Percentiles rank a stretch among this genome's conserved stretches.
Conservation (phyloP, 2,888 invertebrate genomes). For the Lasioglossum vierecki region DNA sequence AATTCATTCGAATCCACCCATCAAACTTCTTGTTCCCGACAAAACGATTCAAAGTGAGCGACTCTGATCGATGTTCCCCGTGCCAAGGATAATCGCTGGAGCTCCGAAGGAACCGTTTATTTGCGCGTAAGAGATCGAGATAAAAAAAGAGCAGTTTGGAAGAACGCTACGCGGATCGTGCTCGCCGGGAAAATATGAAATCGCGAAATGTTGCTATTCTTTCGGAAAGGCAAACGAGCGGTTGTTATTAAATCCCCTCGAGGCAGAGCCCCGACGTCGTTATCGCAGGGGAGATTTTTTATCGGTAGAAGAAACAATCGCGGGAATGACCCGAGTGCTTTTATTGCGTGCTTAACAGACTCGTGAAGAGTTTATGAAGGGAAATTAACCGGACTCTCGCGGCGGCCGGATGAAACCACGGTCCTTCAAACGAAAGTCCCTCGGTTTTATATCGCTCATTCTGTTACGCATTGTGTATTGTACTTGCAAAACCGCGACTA, state of each 20-base stretch:
- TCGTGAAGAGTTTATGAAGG: not conserved
- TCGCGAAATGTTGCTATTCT: constrained; percentile 1
- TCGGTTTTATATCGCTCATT: not conserved
- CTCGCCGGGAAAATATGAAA: not conserved
- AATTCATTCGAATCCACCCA: constrained; percentile 27
- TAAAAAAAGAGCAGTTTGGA: not conserved
- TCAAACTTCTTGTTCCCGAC: constrained; percentile 13
- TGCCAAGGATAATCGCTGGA: not conserved
- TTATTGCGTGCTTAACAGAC: constrained; percentile 6
- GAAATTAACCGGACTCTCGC: constrained; percentile 14
- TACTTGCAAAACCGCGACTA: not conserved
- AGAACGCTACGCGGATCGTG: not conserved
- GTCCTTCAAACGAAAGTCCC: not conserved
- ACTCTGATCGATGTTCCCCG: constrained; percentile 21
- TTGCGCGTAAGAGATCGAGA: not conserved
- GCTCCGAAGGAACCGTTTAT: constrained; percentile 22
- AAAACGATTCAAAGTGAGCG: not conserved
- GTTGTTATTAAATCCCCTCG: constrained; percentile 45
- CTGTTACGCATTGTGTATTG: not conserved
- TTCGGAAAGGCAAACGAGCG: constrained; percentile 29
- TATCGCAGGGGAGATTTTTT: constrained; percentile 32
- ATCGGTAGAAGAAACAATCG: constrained; percentile 22
- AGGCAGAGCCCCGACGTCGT: constrained; percentile 5
- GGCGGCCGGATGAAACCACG: not conserved
- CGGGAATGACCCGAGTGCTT: constrained; percentile 2